Base-by-base conservation (phyloP, 2,797 vertebrate genomes). In the Mastacembelus armatus region DNA sequence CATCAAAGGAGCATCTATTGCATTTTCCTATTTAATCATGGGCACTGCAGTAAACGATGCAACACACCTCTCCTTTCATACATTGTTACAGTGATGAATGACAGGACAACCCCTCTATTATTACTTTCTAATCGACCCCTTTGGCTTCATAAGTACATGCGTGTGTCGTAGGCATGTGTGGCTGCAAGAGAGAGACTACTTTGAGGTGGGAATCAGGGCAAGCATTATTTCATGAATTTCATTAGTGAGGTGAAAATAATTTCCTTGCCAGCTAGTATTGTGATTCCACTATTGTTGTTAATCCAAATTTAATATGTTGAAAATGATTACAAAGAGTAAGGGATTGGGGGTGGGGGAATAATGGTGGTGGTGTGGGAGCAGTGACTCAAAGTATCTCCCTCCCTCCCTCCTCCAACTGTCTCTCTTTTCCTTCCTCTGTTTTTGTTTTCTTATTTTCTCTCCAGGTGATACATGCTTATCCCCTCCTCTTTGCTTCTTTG, bases 231-330 rank as follows among this genome's bases (percentile, higher is more conserved):
- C 74, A 84, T 88, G 81, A 90, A 88, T 89, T 89, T 90, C 89
- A 90, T 91, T 90, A 90, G 81, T 21, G 75, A 83, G 70, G 77
- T 77, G 71, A 86, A 84, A 86, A 90, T 85, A 77, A 89, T 91
- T 90, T 90, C 83, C 84, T 79, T 68, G 64, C 77, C 85, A 83
- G 74, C 72, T 42, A 58, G 67, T 66, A 80, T 79, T 91, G 74
- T 89, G 85, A 88, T 85, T 85, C 71, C 61, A 68, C 81, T 66
- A 73, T 90, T 86, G 83, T 85, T 85, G 80, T 85, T 89, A 90
- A 91, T 91, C 84, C 86, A 87, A 82, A 88, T 91, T 85, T 88
- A 90, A 89, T 90, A 87, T 85, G 74, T 85, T 89, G 71, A 67
- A 74, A 85, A 76, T 80, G 74, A 90, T 88, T 88, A 79, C 40